Base-by-base conservation (phyloP, 2,888 invertebrate species). In the Incurvaria masculella region DNA sequence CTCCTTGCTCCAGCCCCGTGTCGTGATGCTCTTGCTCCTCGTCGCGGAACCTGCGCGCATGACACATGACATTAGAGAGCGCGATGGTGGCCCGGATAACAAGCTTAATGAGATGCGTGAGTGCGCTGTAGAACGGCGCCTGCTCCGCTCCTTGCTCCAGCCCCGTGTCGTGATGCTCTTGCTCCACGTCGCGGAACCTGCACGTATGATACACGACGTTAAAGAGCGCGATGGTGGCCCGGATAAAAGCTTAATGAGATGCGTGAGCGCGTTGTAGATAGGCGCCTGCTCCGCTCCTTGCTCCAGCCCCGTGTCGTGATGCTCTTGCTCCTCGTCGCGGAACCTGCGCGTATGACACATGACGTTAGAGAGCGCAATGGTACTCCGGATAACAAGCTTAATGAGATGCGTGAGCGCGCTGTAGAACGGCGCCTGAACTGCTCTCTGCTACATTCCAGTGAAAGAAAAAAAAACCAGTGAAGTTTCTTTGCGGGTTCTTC, bases 11-110 rank as follows among this genome's bases (percentile, higher is more conserved):
- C 47, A 98, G 81, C 1, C 98, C 94, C 57, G 98, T 97, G 66
- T 97, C 97, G 69, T 99, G 99, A 67, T 99, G 99, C 61, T 98
- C 95, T 66, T 97, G 90, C 64, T 99, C 99, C 64, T 99, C 99
- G 66, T 99, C 95, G 21, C 98, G 83, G 72, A 97, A 78, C 60
- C 62, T 23, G 23, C n/a, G n/a, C n/a, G n/a, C n/a, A n/a, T n/a
- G n/a, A n/a, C 66, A 92, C 58, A 98, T 81, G 61, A 87, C 85
- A 78, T 98, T 97, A 1, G 98, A 96, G 55, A 97, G 83, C 59
- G 88, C 89, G 57, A 99, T 97, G 16, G 98, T 98, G 10, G 86
- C 86, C 67, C 92, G 93, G 64, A 98, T 98, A 1, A 97, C 97
- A 5, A 86, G 64, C 72, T 97, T 97, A 50, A 99, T 96, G 11